Conservation (phyloP, 2,888 invertebrate species). For the Caenorhabditis sp. region DNA sequence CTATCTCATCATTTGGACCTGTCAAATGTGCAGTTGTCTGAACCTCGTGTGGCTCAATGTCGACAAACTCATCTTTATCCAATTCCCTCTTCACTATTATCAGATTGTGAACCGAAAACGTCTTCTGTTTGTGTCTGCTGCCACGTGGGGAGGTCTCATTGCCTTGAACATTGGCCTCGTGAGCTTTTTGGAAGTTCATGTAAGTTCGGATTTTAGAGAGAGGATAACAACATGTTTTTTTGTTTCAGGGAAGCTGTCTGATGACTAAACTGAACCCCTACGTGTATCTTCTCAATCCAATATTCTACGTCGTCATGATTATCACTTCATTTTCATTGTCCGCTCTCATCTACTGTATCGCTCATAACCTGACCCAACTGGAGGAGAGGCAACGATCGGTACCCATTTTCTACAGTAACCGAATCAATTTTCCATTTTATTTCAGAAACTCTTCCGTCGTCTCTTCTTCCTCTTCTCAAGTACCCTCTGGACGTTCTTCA, state of each 20-base stretch:
- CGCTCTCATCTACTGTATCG: slow-evolving; percentile 76
- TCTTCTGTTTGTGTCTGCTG: slow-evolving; percentile 65
- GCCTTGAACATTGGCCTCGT: slow-evolving; percentile 64
- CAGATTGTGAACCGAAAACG: slow-evolving; percentile 70
- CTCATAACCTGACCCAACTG: slow-evolving; percentile 72
- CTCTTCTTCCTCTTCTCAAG: slow-evolving; percentile 78
- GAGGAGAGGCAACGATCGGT: slow-evolving; percentile 72
- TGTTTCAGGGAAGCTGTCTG: slow-evolving; percentile 58
- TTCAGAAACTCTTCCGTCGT: slow-evolving; percentile 76
- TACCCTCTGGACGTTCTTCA: slow-evolving; percentile 78
- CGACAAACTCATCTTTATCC: slow-evolving; percentile 77
- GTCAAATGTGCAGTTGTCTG: slow-evolving; percentile 76
- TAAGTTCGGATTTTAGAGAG: slow-evolving; percentile 24
- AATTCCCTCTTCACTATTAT: slow-evolving; percentile 77
- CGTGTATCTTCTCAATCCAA: slow-evolving; percentile 59
- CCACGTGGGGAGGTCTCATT: slow-evolving; percentile 70
- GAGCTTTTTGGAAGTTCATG: slow-evolving; percentile 66
- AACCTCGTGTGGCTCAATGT: slow-evolving; percentile 77
- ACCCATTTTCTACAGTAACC: neutral
- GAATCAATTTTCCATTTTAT: neutral
- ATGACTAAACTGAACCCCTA: slow-evolving; percentile 44
- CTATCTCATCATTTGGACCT: slow-evolving; percentile 76
- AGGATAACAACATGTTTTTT: neutral
- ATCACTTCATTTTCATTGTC: slow-evolving; percentile 74
- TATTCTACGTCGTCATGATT: slow-evolving; percentile 76